Base-by-base conservation (phyloP, 2,888 invertebrate species). In the Leucophenga montana region DNA sequence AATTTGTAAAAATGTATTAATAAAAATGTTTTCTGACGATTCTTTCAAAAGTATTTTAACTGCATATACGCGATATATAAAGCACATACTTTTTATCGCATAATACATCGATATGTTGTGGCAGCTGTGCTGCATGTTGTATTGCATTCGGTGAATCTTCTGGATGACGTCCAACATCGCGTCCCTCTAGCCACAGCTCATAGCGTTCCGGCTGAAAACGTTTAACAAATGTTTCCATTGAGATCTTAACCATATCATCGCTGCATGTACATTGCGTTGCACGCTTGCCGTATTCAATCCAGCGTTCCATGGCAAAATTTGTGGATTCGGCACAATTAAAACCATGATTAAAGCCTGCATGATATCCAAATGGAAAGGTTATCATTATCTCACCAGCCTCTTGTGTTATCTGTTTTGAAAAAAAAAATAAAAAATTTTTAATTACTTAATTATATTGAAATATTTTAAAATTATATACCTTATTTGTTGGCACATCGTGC, bases 311-410 rank as follows among this genome's bases (percentile, higher is more conserved):
- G 0, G 99, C 99, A 90, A 99, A 99, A 90, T 99, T 99, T 0
- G 99, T 99, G 0, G 98, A 98, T 88, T 99, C 99, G 0, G 99
- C 99, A 88, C 98, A 95, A 87, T 99, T 99, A 87, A 97, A 99
- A 1, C 99, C 99, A 87, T 98, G 97, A 88, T 99, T 99, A 86
- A 98, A 99, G 0, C 99, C 93, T 73, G 98, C 97, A 89, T 99
- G 99, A 88, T 99, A 99, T 0, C 98, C 99, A 89, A 95, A 98
- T 0, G 99, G 99, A 88, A 99, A 99, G 0, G 99, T 99, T 56
- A 99, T 97, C 95, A 99, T 99, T 76, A 99, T 97, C 89, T 99
- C 98, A 0, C 98, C 98, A 4, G 93, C 91, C 86, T 96, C 95
- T 90, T 99, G 99, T 0, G 97, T 97, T 46, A 98, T 97, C 93